These are phyloP conservation scores for Morelia viridis DNA, from an alignment of 2,797 vertebrate species.

Conservation along the genomic window DNA sequence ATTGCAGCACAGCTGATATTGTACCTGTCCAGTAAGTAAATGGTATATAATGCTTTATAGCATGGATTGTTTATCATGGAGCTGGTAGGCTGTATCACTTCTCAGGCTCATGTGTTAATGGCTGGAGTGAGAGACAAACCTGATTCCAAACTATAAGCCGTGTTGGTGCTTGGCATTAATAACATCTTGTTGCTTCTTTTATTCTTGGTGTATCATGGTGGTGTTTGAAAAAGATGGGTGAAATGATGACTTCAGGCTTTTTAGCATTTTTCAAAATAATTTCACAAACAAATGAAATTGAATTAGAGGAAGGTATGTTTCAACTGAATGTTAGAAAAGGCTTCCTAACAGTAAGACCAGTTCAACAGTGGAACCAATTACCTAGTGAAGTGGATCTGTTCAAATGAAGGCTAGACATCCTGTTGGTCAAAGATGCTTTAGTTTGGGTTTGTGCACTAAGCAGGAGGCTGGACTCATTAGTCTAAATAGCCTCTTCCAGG, in stretches of 20 bases:
- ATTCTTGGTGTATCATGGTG: not conserved
- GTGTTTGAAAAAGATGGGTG: not conserved
- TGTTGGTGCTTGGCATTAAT: not conserved
- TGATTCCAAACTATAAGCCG: not conserved
- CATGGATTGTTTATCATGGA: not conserved
- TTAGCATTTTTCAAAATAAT: slow-evolving; percentile 25
- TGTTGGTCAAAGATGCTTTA: not conserved
- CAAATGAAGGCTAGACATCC: not conserved
- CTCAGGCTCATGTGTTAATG: slow-evolving; percentile 14
- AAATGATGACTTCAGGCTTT: not conserved
- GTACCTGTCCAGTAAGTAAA: rapidly evolving
- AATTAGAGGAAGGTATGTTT: slow-evolving; percentile 5
- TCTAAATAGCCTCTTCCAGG: not conserved
- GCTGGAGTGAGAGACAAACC: not conserved
- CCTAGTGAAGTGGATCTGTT: not conserved
- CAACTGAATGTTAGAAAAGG: not conserved
- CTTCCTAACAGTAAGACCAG: not conserved
- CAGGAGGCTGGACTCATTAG: not conserved
- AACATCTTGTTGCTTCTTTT: not conserved
- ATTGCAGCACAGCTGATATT: slow-evolving; percentile 2
- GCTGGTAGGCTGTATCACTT: slow-evolving; percentile 8
- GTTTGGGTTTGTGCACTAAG: not conserved
- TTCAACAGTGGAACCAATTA: not conserved
- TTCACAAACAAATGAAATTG: slow-evolving; percentile 8
- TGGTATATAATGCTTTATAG: not conserved